Conservation (phyloP, 1,140 invertebrate genomes). For the Odontomachus brunneus region DNA sequence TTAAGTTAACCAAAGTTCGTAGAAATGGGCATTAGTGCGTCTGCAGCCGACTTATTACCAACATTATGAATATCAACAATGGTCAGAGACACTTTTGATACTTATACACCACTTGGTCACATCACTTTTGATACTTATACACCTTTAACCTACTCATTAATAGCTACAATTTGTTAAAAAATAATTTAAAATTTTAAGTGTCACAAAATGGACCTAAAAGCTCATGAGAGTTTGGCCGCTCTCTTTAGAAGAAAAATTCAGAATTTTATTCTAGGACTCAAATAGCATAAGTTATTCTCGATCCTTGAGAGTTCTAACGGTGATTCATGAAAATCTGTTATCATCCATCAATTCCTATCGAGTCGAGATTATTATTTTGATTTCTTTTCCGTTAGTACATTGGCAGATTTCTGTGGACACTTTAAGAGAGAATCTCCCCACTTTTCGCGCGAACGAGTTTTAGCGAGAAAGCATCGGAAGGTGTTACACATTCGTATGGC, state of each 20-base stretch:
- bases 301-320: not conserved
- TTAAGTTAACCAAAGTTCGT: too few relatives aligned
- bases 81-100: too few relatives aligned
- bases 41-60: too few relatives aligned
- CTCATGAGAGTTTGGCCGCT: too few relatives aligned
- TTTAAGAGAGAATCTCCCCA: not conserved
- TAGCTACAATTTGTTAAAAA: too few relatives aligned
- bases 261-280: not conserved
- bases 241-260: not conserved
- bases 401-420: not conserved
- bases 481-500: not conserved
- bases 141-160: too few relatives aligned
- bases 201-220: too few relatives aligned
- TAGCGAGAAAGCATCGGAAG: not conserved
- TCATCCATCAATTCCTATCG: not conserved
- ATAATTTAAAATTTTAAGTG: too few relatives aligned
- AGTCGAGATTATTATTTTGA: not conserved
- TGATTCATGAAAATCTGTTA: slow-evolving; percentile 14
- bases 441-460: not conserved
- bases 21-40: too few relatives aligned
- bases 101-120: too few relatives aligned
- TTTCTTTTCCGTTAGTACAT: not conserved
- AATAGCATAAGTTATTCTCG: not conserved
- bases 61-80: too few relatives aligned
- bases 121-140: too few relatives aligned